Base-by-base conservation (phyloP, 2,797 vertebrate genomes). In the Micromesistius poutassou region DNA sequence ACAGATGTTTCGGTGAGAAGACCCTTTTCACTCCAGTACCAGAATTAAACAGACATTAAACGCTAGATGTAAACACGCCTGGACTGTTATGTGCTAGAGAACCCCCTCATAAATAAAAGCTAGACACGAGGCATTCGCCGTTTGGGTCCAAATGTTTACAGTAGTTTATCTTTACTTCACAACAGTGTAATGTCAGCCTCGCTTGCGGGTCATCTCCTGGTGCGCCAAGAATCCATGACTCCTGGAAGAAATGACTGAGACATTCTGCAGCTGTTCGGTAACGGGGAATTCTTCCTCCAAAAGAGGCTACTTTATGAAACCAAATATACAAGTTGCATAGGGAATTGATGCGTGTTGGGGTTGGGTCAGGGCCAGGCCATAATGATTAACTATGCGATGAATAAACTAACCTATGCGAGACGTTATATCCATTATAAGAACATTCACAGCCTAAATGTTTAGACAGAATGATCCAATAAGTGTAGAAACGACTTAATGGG, bases 231-330 rank as follows among this genome's bases (percentile, higher is more conserved):
- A 70, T 74, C 38, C 9, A 72, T 36, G 30, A 73, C 68, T 75
- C 83, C 85, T 30, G 19, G 35, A 79, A 80, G 81, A 81, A 71
- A 66, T 75, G 80, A 79, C 78, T 72, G 78, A 83, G 81, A 86
- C 72, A 72, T 82, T 78, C 71, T 83, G 78, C 89, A 92, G 88
- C 87, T 90, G 89, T 83, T 86, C 77, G 50, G 72, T 0, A 25
- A 81, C 31, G 36, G 62, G 79, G 55, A 78, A 72, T 13, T 73
- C 75, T 12, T 14, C 72, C 62, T 4, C 62, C 62, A 4, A 28
- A 68, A 28, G 9, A 68, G 62, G n/a, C 25, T 68, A 10, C 25
- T 28, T 66, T 28, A 68, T 25, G 10, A 68, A 28, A 68, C n/a
- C 62, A 25, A 25, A 28, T 28, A 22, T 1, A 66, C 55, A 62